These are phyloP conservation scores for Nymphalis polychloros DNA, from an alignment of 2,888 invertebrate genomes.

Conservation along the genomic window DNA sequence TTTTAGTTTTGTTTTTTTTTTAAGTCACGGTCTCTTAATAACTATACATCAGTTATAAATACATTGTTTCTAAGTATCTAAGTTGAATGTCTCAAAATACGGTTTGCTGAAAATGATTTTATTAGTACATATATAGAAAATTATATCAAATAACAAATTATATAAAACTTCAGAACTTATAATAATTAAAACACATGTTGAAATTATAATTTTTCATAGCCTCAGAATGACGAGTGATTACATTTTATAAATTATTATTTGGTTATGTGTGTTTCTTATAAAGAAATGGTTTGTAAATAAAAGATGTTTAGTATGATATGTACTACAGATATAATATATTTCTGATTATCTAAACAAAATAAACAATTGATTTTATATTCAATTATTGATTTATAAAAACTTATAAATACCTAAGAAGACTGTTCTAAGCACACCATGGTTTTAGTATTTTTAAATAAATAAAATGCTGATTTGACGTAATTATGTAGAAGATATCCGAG, in stretches of 20 bases:
- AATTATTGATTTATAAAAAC: neutral
- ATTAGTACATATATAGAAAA: neutral
- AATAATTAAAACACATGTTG: conserved; percentile 6
- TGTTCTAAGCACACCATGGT: neutral
- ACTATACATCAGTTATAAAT: no score
- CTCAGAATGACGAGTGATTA: neutral
- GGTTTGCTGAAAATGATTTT: neutral
- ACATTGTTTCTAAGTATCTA: no score
- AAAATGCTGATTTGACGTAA: neutral
- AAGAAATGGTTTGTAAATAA: conserved; percentile 10
- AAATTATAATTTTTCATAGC: conserved; percentile 9
- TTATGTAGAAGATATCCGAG: neutral
- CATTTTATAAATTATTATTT: neutral
- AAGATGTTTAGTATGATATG: conserved; percentile 10
- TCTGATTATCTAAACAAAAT: conserved; percentile 7
- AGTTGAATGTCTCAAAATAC: neutral
- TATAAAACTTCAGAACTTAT: neutral
- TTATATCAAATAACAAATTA: neutral
- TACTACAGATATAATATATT: conserved; percentile 15
- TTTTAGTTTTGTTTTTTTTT: no score
- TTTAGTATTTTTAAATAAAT: neutral
- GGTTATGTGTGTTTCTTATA: no score
- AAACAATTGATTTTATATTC: conserved; percentile 2
- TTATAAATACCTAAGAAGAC: neutral
- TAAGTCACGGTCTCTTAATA: no score